These are phyloP conservation scores for Rutilus rutilus DNA, from an alignment of 2,113 vertebrate species.

Conservation along the genomic window DNA sequence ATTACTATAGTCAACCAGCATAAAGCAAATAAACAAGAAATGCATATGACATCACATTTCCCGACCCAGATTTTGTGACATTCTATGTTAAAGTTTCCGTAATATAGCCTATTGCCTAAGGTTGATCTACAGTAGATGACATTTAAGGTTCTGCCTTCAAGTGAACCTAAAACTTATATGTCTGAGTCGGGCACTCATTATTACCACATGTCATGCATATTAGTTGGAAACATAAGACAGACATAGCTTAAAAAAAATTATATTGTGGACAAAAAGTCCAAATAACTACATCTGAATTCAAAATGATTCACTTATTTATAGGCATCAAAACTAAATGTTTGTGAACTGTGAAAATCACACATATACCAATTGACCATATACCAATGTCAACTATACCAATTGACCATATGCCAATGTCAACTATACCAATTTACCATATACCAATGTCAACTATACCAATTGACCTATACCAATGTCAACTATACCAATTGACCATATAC, in stretches of 20 bases:
- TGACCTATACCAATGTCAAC: no score
- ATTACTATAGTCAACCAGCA: neutral
- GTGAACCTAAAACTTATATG: neutral
- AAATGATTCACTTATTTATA: neutral
- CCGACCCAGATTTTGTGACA: neutral
- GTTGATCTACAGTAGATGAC: neutral
- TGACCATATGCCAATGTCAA: no score
- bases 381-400: neutral
- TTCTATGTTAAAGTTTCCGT: neutral
- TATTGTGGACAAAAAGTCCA: neutral
- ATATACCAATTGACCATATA: neutral
- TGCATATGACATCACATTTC: neutral
- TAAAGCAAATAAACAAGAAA: slow-evolving; percentile 1
- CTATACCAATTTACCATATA: no score
- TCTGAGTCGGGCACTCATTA: neutral
- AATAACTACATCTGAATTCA: neutral
- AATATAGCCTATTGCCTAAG: neutral
- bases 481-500: neutral
- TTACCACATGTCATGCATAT: neutral
- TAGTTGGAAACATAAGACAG: neutral
- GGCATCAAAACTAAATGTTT: neutral
- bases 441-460: neutral
- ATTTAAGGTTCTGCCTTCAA: neutral
- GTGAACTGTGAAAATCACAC: neutral
- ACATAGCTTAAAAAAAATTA: no score